A percentile compares a stretch with the other conserved stretches of the same genome.
phyloP scores from a whole-genome alignment of 2,113 vertebrate genomes.

The Macrotis lagotis region DNA sequence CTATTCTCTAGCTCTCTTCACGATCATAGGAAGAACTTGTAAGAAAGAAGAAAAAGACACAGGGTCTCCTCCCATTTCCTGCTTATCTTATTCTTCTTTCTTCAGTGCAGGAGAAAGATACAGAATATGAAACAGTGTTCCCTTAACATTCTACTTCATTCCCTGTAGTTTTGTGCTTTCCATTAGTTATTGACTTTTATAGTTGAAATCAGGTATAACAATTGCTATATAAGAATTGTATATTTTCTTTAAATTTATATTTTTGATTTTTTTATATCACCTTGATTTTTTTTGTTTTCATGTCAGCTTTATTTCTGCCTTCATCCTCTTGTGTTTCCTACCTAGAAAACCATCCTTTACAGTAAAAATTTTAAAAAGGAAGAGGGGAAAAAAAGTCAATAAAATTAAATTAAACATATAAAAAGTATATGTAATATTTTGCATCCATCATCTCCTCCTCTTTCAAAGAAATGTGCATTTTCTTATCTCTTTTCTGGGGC shows the following conservation, averaged over 20 bases:
- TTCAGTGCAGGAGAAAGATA: not conserved
- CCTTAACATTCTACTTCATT: not conserved
- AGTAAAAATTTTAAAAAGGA: not conserved
- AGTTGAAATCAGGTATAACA: not conserved
- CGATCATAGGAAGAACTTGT: not conserved
- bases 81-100: not conserved
- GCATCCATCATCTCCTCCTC: too few relatives aligned
- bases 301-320: not conserved
- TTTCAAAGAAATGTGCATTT: not conserved
- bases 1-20: not conserved
- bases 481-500: not conserved
- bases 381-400: not conserved
- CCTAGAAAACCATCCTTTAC: not conserved
- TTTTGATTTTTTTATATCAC: too few relatives aligned
- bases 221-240: not conserved
- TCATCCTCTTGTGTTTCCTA: not conserved
- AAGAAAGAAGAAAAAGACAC: not conserved
- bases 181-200: not conserved
- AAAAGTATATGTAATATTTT: not conserved
- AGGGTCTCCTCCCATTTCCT: not conserved
- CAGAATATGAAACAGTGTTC: not conserved
- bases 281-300: too few relatives aligned
- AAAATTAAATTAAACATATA: not conserved
- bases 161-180: not conserved
- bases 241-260: not conserved